phyloP scores from a whole-genome alignment of 2,113 vertebrate genomes.

The Tamias sibiricus region DNA sequence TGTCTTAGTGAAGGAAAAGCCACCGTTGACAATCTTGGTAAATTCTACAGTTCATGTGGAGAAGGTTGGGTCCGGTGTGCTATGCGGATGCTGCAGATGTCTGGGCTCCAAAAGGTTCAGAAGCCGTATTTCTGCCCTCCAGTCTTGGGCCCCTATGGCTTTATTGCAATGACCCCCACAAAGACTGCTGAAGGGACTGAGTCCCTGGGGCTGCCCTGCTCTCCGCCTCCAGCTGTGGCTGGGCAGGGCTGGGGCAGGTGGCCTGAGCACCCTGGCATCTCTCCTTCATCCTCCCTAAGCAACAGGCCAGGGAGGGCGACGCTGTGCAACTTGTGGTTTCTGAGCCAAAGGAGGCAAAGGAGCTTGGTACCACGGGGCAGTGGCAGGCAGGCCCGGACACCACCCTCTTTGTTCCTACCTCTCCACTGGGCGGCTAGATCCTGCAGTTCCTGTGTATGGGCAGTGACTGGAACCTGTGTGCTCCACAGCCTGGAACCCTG shows the following conservation, averaged over 20 bases:
- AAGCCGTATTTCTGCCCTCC: fast-evolving
- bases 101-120: fast-evolving
- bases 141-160: fast-evolving
- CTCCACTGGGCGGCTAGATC: fast-evolving
- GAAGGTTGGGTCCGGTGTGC: fast-evolving
- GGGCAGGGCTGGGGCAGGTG: too few relatives aligned
- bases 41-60: fast-evolving
- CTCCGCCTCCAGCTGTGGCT: background rate
- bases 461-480: background rate
- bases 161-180: background rate
- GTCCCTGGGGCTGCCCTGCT: fast-evolving
- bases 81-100: background rate
- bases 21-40: too few relatives aligned
- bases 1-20: background rate
- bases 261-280: fast-evolving
- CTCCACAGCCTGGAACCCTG: background rate
- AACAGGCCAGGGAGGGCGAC: background rate
- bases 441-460: background rate
- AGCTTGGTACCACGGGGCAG: fast-evolving
- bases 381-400: background rate
- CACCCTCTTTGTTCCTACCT: background rate
- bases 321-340: fast-evolving
- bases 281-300: background rate
- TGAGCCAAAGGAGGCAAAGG: too few relatives aligned
- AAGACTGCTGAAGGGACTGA: background rate